Evolutionary conservation across 2,797 vertebrate genomes (phyloP), one percentile per base, ranked within the genome.

Genomic region (Gila robusta): DNA sequence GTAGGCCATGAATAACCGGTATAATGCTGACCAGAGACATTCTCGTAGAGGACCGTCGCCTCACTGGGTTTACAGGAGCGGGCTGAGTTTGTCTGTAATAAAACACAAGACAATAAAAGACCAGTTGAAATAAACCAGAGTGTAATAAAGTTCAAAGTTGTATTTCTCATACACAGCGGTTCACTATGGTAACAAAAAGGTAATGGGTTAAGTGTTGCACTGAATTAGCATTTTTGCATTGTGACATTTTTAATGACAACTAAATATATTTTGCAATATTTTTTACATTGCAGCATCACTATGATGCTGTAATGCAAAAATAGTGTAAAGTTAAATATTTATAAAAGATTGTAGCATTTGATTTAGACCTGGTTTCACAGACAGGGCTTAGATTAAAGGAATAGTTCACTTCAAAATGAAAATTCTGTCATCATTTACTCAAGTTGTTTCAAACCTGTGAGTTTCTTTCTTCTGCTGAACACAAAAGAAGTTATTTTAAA

Each of bases 1-100:
- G 39, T 12, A 47, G 71, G 69, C 10, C 39, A 8, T 14, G 28
- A 66, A 79, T 72, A 37, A 87, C 47, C 32, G 35, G 44, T 6
- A 32, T 74, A 72, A 80, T 85, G 77, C 94, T 96, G 96, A 99
- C 98, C 98, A 99, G 94, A 92, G 98, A 97, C 90, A 99, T 93
- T 92, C 98, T 96, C 9, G 98, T 98, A 0, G 97, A 98, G 5
- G 98, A 98, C 69, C 97, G 94, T 77, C 97, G 95, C 92, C 98
- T 96, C 88, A 99, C 94, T 59, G 96, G 95, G 94, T 98, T 99
- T 90, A 97, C 96, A 5, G 96, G 94, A 80, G 96, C 87, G 0
- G 97, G 93, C 92, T 97, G 98, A 7, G 96, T 95, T 96, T 98
- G 98, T 85, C 98, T 91, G 83, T 37, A 82, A 89, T 72, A 86